Conservation (phyloP, 2,113 vertebrate genomes). For the Heterotis niloticus region DNA sequence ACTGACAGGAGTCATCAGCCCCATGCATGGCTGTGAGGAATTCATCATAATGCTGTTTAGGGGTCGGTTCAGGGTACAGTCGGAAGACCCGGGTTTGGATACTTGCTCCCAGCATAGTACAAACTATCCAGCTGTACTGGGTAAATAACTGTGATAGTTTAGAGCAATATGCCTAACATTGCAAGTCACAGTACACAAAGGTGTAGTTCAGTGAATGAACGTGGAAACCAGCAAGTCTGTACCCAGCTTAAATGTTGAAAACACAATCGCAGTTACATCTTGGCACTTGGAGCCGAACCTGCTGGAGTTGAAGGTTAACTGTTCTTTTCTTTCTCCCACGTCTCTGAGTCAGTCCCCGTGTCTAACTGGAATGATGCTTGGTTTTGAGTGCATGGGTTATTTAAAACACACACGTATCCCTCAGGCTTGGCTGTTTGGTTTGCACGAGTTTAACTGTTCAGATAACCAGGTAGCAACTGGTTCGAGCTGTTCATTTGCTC, state of each 20-base stretch:
- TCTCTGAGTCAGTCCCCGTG: neutral
- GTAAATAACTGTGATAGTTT: neutral
- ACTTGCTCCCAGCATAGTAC: too few species aligned
- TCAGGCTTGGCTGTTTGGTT: neutral
- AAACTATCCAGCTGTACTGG: too few species aligned
- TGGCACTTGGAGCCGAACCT: neutral
- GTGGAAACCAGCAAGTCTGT: neutral
- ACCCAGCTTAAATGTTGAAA: neutral
- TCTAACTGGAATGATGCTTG: neutral
- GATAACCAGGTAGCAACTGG: neutral
- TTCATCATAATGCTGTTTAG: too few species aligned
- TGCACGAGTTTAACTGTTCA: neutral
- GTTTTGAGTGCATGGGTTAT: neutral
- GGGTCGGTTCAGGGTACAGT: too few species aligned
- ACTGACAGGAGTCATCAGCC: too few species aligned
- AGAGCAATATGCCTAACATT: neutral
- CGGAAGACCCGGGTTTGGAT: too few species aligned
- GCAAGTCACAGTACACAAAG: neutral
- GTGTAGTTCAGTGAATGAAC: neutral
- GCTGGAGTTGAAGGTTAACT: slow-evolving; percentile 11
- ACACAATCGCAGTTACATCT: neutral
- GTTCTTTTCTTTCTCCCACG: neutral
- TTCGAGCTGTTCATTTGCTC: neutral
- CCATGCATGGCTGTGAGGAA: too few species aligned
- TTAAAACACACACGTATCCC: neutral